These are phyloP conservation scores for Indri indri DNA, from an alignment of 2,113 vertebrate genomes.

Conservation along the genomic window DNA sequence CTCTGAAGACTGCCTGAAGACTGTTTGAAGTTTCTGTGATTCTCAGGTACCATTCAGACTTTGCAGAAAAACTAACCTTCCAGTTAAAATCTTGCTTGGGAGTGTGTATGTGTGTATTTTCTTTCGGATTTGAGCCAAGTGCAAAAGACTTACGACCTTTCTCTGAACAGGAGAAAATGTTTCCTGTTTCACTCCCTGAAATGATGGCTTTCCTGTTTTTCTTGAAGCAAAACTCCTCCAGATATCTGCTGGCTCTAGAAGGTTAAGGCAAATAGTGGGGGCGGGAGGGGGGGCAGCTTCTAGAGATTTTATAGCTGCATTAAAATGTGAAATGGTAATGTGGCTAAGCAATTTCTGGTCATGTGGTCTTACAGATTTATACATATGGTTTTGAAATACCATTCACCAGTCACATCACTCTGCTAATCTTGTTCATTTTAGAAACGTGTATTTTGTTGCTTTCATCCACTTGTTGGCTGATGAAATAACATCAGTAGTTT, in stretches of 20 bases:
- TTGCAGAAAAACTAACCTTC: slow-evolving; percentile 47
- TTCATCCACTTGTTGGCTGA: slow-evolving; percentile 30
- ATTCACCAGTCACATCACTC: not conserved
- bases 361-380: slow-evolving; percentile 38
- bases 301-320: slow-evolving; percentile 45
- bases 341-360: slow-evolving; percentile 23
- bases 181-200: not conserved
- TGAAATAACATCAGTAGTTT: slow-evolving; percentile 41
- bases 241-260: not conserved
- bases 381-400: not conserved
- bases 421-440: slow-evolving; percentile 23
- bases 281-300: not conserved
- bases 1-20: slow-evolving; percentile 23
- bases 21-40: slow-evolving; percentile 56
- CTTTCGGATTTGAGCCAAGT: slow-evolving; percentile 48
- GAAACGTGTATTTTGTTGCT: not conserved
- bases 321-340: slow-evolving; percentile 50
- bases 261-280: not conserved
- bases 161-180: slow-evolving; percentile 39
- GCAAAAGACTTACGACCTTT: slow-evolving; percentile 31
- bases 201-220: slow-evolving; percentile 5
- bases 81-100: slow-evolving; percentile 34
- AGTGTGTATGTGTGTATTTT: slow-evolving; percentile 30
- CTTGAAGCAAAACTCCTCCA: not conserved
- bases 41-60: slow-evolving; percentile 41